Evolutionary conservation across 1,140 invertebrate species (phyloP), one percentile per base, ranked within the genome.

Genomic region (Drosophila jambulina): DNA sequence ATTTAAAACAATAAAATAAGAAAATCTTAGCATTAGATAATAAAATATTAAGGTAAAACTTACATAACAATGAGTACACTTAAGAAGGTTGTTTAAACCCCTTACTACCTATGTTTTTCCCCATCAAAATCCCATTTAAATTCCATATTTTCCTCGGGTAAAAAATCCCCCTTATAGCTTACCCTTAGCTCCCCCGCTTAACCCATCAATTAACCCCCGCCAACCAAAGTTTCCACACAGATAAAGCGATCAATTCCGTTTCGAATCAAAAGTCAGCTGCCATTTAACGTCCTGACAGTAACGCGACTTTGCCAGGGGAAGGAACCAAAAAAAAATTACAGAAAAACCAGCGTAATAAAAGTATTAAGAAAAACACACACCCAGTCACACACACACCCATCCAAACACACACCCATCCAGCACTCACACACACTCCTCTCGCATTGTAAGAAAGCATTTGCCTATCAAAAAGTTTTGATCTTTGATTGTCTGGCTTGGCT

Each of bases 391-490:
- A 32, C 64, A 46, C 49, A 29, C 58, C 58, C 40, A 10, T 42
- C 9, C n/a, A 4, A 40, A 42, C 7, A 42, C n/a, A 23, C 13
- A 46, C 13, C 12, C 43, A 46, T 8, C 13, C 6, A 12, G 13
- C 13, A 4, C 21, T 0, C 43, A 42, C n/a, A 23, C 77, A 56
- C 59, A 65, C 59, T 12, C 6, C 64, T n/a, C 40, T 46, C 53
- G 42, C 65, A 12, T 56, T 38, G 34, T 25, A 56, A 56, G 21
- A 56, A 34, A 54, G 46, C 71, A 80, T 84, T 87, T 80, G 80
- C 72, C 83, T 88, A 88, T 88, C 85, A 85, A 67, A 69, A 85
- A 85, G 81, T 85, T 90, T 76, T 81, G 74, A 88, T 88, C 85
- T 88, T 88, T 88, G 81, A 88, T 88, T 88, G 84, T 90, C 70